A percentile compares a stretch with the other conserved stretches of the same genome.
Conservation (phyloP, 2,797 vertebrate genomes). For the Zalophus californianus region DNA sequence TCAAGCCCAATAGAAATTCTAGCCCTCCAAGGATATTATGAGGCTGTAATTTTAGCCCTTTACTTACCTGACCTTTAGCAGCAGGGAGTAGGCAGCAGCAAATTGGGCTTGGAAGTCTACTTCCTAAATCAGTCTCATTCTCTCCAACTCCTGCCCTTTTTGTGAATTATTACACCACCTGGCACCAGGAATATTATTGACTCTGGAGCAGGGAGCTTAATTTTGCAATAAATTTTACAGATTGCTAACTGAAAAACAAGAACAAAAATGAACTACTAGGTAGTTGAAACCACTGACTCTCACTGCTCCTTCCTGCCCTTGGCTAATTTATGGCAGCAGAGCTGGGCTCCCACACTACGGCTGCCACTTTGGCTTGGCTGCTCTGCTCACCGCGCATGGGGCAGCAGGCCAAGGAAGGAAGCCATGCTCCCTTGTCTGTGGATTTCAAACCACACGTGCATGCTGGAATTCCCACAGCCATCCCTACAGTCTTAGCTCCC, state of each 20-base stretch:
- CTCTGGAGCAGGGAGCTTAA: conserved; percentile 81
- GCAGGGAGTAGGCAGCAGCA: conserved; percentile 78
- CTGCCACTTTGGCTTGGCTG: conserved; percentile 75
- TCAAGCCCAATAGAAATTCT: conserved; percentile 84
- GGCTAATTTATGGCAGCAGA: conserved; percentile 79
- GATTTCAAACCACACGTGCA: conserved; percentile 70
- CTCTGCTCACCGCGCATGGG: conserved; percentile 61
- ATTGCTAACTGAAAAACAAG: conserved; percentile 85
- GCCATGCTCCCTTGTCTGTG: conserved; percentile 67
- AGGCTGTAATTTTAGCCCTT: conserved; percentile 83
- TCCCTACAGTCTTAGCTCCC: conserved; percentile 23
- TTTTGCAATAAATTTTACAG: conserved; percentile 83
- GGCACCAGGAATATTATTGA: conserved; percentile 83
- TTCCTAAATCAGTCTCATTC: conserved; percentile 82
- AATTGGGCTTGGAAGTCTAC: conserved; percentile 74
- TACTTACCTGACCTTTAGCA: conserved; percentile 85
- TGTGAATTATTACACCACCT: conserved; percentile 84
- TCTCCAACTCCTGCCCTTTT: conserved; percentile 78
- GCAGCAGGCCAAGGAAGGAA: conserved; percentile 69
- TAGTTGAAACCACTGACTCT: conserved; percentile 80
- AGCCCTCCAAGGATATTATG: conserved; percentile 74
- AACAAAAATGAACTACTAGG: conserved; percentile 84
- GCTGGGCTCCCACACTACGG: conserved; percentile 63
- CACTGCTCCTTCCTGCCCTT: conserved; percentile 74
- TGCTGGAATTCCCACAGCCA: conserved; percentile 63